Evolutionary conservation across 1,140 invertebrate genomes (phyloP), one percentile per base, ranked within the genome.

Genomic region (Aphelinus certus): DNA sequence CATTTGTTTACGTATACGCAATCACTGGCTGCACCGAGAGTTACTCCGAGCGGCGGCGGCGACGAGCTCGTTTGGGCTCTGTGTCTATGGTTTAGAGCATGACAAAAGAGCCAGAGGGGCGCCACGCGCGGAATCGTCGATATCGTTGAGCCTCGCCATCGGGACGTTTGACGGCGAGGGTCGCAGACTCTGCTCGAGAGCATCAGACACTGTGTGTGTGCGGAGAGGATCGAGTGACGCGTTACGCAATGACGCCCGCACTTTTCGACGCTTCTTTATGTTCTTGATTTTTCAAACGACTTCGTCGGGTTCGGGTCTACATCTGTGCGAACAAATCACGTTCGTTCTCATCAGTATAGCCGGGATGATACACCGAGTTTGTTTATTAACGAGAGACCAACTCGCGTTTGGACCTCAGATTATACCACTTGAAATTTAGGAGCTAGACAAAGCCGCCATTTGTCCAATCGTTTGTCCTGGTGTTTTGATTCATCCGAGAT

Each of bases 1-100:
- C 56, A 43, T 73, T 74, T 67, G 66, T 68, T 62, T 74, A 68
- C 58, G 58, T 51, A 45, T 66, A 74, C 61, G 67, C 61, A 67
- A 5, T 7, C 5, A 26, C 5, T 7, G 5, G 1, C 4, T n/a
- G n/a, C 26, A 63, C 5, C 0, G 46, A 42, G 63, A 51, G 7
- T 26, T 26, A 26, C 26, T 26, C 26, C 26, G 26, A 26, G 26
- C 26, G 26, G 26, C 26, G 26, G 1, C 26, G 26, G 1, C 56
- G 42, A 2, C 55, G n/a, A 58, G 7, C 7, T 1, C 45, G 47
- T 68, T 45, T 45, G 65, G 26, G 1, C 45, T 57, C 53, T 57
- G 9, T 68, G 46, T 26, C 46, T 68, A 26, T 48, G 2, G 10
- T 58, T 42, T 7, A 67, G 53, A 67, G 46, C 43, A 7, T 47